Conservation (phyloP, 2,888 invertebrate species). For the Caenorhabditis angaria region DNA sequence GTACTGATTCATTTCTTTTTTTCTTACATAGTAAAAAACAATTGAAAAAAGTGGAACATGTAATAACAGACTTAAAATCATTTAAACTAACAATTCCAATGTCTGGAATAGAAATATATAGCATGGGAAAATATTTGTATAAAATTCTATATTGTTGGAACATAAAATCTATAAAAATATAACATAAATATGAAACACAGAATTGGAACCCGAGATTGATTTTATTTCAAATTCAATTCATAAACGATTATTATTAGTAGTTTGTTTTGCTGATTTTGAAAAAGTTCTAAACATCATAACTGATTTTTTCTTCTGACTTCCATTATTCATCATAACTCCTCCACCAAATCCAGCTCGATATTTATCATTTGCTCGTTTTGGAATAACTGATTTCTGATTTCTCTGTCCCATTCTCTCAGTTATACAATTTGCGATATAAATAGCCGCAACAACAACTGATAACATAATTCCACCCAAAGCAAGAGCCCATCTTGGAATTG, state of each 20-base stretch:
- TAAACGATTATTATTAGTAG: constrained; percentile 39
- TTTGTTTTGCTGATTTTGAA: constrained; percentile 36
- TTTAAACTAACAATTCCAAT: too few relatives aligned
- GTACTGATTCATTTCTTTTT: too few relatives aligned
- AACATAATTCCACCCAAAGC: constrained; percentile 42
- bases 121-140: too few relatives aligned
- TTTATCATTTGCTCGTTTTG: constrained; percentile 40
- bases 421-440: constrained; percentile 56
- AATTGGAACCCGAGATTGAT: too few relatives aligned
- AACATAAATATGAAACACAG: too few relatives aligned
- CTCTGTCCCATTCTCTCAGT: constrained; percentile 47
- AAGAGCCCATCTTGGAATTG: constrained; percentile 53
- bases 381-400: constrained; percentile 40
- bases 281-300: constrained; percentile 59
- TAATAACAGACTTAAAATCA: too few relatives aligned
- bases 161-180: too few relatives aligned
- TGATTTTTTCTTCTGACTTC: constrained; percentile 35
- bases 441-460: constrained; percentile 41
- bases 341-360: constrained; percentile 58
- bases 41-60: too few relatives aligned
- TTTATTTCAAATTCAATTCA: too few relatives aligned
- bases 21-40: too few relatives aligned
- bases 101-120: too few relatives aligned
- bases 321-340: constrained; percentile 50
- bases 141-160: too few relatives aligned